phyloP scores from a whole-genome alignment of 2,113 vertebrate genomes.

The Columba janthina region DNA sequence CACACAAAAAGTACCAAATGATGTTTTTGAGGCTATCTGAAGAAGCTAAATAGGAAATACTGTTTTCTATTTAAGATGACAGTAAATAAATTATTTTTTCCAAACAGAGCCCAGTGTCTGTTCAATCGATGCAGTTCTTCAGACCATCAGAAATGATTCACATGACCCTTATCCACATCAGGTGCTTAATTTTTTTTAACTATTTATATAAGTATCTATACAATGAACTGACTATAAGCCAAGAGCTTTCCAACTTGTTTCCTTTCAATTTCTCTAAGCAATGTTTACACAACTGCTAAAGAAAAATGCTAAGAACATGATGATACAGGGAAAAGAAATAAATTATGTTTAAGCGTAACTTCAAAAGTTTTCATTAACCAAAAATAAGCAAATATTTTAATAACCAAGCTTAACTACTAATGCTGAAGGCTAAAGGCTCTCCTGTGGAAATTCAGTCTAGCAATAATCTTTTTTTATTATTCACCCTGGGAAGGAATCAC shows the following conservation, averaged over 20 bases:
- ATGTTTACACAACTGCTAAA: neutral
- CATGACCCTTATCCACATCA: neutral
- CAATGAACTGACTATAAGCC: neutral
- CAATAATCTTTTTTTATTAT: neutral
- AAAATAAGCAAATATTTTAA: neutral
- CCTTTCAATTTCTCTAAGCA: neutral
- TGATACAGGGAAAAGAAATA: neutral
- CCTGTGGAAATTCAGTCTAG: neutral
- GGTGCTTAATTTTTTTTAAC: neutral
- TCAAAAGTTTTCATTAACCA: neutral
- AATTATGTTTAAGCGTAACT: neutral
- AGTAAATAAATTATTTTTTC: neutral
- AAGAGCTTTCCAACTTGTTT: neutral
- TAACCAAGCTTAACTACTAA: neutral
- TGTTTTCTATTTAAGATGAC: neutral
- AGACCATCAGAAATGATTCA: neutral
- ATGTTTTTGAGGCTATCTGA: neutral
- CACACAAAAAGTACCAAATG: neutral
- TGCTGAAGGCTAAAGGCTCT: neutral
- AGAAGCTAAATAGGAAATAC: neutral
- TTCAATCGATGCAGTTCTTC: neutral
- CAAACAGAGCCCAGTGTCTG: neutral
- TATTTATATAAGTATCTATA: accelerated
- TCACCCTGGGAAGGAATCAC: neutral
- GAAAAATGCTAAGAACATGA: neutral